Base-by-base conservation (phyloP, 1,140 invertebrate genomes). In the Pogonomyrmex barbatus region DNA sequence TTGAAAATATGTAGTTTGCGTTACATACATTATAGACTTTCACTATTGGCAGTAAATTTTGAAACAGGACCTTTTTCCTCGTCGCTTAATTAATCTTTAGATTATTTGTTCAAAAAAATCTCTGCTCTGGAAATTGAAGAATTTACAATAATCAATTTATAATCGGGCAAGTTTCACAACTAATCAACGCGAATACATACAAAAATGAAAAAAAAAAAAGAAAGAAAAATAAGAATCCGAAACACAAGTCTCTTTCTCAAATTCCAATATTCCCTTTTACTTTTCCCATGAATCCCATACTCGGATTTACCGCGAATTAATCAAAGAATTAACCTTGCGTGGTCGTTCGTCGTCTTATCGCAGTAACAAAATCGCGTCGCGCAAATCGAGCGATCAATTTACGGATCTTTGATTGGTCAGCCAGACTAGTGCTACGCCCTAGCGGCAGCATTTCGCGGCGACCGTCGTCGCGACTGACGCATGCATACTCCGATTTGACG, bases 401-500 rank as follows among this genome's bases (percentile, higher is more conserved):
- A 70, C 65, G 2, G 4, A 9, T 10, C 33, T n/a, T 77, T 33
- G 42, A 76, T 42, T 76, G 14, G 14, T 1, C 54, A 24, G 30
- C 14, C 39, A 6, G 2, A n/a, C 14, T 9, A 6, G 30, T 77
- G 58, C 39, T 77, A 30, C 75, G 9, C 56, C n/a, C 56, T 77
- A 60, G 4, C 17, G 39, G 30, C 39, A 47, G 42, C 30, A n/a
- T 77, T 62, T 39, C 42, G 39, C 56, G 42, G 33, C 56, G n/a
- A 2, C 30, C 36, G 17, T 12, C 47, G 47, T 24, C 33, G 1
- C 17, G 24, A 1, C 2, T 73, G 70, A 42, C 30, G 75, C 45
- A 78, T 47, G 30, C 42, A 36, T 63, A 65, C 58, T 78, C 39
- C 30, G 42, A 78, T 8, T 63, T 77, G 42, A 24, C 14, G 24